Base-by-base conservation (phyloP, 2,888 invertebrate genomes). In the Nomada goodeniana region DNA sequence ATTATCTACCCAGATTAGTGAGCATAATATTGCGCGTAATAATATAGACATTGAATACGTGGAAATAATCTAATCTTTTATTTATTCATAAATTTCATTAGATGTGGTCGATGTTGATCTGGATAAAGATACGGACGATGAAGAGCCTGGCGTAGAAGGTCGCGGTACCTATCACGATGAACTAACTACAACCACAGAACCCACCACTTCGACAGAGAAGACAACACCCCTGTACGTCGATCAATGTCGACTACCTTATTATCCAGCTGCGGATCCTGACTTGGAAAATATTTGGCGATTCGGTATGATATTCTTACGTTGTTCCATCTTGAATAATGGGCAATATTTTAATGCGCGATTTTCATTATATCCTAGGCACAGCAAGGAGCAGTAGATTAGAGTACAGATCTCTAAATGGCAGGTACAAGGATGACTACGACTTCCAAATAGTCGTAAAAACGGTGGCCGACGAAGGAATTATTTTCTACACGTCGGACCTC, bases 401-500 rank as follows among this genome's bases (percentile, higher is more conserved):
- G 92, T 98, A 96, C 91, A 94, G 94, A 29, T 95, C 95, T 61
- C 83, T 94, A 0, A 91, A 94, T 50, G 95, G 94, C 11, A 95
- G 96, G 73, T 95, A 96, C 90, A 95, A 95, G 67, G 96, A 96
- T 80, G 95, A 95, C 53, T 97, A 96, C 92, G 97, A 97, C 82
- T 96, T 98, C 85, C 96, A 96, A 18, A 94, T 99, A 13, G 95
- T 96, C 10, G 96, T 99, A 93, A 97, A 97, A 85, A 98, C 98
- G 0, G 95, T 95, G 76, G 94, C 94, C n/a, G 95, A 95, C 13
- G 96, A 97, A 74, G 98, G 98, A 1, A 94, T 98, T 9, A 95
- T 99, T 20, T 97, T 99, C 94, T 99, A 98, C 94, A 96, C 97
- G 0, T 96, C 97, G 75, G 94, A 94, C 15, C 94, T 95, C 2